phyloP scores from a whole-genome alignment of 2,797 vertebrate species.

The Gymnothorax reevesii region DNA sequence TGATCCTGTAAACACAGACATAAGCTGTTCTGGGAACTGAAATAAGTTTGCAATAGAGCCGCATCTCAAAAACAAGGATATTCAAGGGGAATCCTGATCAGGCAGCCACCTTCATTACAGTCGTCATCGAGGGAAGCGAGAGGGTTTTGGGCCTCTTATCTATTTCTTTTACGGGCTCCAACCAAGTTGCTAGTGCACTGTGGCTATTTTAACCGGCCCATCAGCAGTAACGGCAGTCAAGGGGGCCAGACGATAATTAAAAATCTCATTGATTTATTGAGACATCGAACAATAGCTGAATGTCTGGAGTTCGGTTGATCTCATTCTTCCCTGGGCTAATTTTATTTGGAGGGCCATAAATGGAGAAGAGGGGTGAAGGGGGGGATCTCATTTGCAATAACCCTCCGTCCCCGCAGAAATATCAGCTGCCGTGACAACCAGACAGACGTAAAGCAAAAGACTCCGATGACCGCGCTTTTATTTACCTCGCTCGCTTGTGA shows the following conservation, averaged over 20 bases:
- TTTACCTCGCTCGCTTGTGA: slow-evolving; percentile 79
- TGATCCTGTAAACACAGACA: too few species aligned
- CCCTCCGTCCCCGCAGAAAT: slow-evolving; percentile 56
- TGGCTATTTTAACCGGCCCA: slow-evolving; percentile 72
- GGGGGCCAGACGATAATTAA: slow-evolving; percentile 81
- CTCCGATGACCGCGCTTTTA: slow-evolving; percentile 71
- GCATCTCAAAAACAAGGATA: too few species aligned
- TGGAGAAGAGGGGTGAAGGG: slow-evolving; percentile 51
- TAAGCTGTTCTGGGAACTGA: too few species aligned
- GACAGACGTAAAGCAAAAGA: slow-evolving; percentile 79
- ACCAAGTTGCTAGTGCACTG: slow-evolving; percentile 50
- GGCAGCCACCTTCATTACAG: neutral
- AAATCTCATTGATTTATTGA: slow-evolving; percentile 83
- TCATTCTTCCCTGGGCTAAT: slow-evolving; percentile 82
- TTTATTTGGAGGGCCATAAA: slow-evolving; percentile 72
- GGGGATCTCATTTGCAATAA: slow-evolving; percentile 34
- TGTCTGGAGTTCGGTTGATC: slow-evolving; percentile 68
- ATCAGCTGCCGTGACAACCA: slow-evolving; percentile 79
- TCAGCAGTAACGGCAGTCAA: slow-evolving; percentile 67
- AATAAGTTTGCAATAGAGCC: too few species aligned
- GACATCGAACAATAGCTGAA: slow-evolving; percentile 68
- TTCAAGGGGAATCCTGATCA: too few species aligned
- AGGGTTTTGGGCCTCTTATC: slow-evolving; percentile 27
- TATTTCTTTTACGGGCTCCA: slow-evolving; percentile 36
- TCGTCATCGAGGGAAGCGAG: slow-evolving; percentile 29